phyloP scores from a whole-genome alignment of 2,888 invertebrate genomes.

The Eupithecia subfuscata region DNA sequence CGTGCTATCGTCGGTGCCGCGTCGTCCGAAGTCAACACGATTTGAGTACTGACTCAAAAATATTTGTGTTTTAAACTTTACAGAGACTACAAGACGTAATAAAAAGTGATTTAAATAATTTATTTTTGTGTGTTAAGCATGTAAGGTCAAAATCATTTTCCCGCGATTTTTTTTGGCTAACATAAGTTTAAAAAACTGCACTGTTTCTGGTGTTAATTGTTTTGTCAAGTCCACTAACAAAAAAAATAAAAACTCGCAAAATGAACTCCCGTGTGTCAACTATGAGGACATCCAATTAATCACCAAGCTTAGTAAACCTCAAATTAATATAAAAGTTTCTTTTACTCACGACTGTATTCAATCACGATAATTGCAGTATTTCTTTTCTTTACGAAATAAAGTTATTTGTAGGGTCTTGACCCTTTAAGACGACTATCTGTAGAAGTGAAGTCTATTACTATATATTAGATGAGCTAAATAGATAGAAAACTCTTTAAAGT shows the following conservation, averaged over 20 bases:
- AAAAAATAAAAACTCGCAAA: neutral
- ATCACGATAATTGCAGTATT: conserved; percentile 23
- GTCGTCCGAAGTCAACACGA: no score
- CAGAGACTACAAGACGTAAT: no score
- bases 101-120: no score
- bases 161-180: no score
- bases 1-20: no score
- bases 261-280: conserved; percentile 3
- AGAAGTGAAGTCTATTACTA: neutral
- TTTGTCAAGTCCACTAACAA: neutral
- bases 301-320: conserved; percentile 20
- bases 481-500: no score
- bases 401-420: conserved; percentile 9
- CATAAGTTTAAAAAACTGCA: no score
- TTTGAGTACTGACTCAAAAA: no score
- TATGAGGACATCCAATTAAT: conserved; percentile 29
- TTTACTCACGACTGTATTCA: conserved; percentile 29
- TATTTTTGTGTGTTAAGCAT: no score
- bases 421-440: neutral
- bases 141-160: no score
- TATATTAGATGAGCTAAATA: no score
- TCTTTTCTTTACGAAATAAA: conserved; percentile 22
- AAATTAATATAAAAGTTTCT: conserved; percentile 27
- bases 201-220: neutral
- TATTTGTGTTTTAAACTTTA: no score